Conservation (phyloP, 2,113 vertebrate genomes). For the Perccottus glenii region DNA sequence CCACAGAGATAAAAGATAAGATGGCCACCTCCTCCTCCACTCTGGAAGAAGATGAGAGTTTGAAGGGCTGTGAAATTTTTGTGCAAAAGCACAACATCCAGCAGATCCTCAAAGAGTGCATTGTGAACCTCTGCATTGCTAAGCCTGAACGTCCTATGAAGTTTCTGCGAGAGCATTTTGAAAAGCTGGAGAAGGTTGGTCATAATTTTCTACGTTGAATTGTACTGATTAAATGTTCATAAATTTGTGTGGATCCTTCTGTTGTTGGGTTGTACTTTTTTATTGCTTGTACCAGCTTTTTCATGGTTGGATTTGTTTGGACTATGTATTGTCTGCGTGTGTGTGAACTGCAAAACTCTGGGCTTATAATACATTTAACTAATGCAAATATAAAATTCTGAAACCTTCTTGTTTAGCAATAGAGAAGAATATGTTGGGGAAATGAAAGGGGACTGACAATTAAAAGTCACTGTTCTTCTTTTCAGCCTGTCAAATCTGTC, state of each 20-base stretch:
- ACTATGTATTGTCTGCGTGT: too few relatives aligned
- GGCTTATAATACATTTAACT: too few relatives aligned
- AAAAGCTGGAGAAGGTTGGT: constrained; percentile 97
- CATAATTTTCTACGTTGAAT: constrained; percentile 26
- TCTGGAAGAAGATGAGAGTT: constrained; percentile 91
- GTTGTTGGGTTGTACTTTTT: too few relatives aligned
- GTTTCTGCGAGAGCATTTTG: constrained; percentile 96
- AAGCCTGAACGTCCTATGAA: constrained; percentile 95
- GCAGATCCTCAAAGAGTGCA: constrained; percentile 95
- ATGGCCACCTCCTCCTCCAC: constrained; percentile 90
- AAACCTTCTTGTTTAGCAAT: too few relatives aligned
- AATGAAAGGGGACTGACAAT: too few relatives aligned
- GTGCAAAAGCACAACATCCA: constrained; percentile 96
- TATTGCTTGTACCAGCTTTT: too few relatives aligned
- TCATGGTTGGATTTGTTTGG: too few relatives aligned
- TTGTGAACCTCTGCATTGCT: constrained; percentile 93
- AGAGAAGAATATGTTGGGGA: too few relatives aligned
- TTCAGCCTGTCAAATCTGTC: too few relatives aligned
- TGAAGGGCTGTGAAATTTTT: constrained; percentile 93
- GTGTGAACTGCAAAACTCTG: too few relatives aligned
- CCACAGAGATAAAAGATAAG: constrained; percentile 78
- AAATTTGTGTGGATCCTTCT: background rate
- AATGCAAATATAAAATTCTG: too few relatives aligned
- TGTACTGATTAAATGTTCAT: background rate
- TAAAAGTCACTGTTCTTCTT: too few relatives aligned